Percentiles rank a stretch among this genome's conserved stretches.
phyloP scores from a whole-genome alignment of 1,140 invertebrate species.

The Apis cerana region DNA sequence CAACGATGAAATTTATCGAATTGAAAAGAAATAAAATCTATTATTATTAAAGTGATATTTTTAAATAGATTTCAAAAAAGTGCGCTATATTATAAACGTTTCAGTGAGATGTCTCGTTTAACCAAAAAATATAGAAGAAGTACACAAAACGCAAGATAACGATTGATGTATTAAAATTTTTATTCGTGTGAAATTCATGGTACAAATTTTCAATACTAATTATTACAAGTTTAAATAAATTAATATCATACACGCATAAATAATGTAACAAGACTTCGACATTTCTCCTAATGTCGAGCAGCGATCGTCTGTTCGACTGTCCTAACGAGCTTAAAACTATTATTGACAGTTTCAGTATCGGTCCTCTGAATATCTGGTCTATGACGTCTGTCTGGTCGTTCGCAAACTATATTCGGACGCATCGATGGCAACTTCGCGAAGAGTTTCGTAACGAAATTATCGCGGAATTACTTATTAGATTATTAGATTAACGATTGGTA shows the following conservation, averaged over 20 bases:
- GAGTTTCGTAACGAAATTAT: conserved; percentile 46
- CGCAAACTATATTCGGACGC: conserved; percentile 36
- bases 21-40: background rate
- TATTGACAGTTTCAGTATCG: conserved; percentile 26
- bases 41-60: background rate
- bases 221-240: too few relatives aligned
- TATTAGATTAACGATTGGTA: conserved; percentile 33
- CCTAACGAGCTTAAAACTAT: background rate
- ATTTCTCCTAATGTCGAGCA: background rate
- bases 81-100: background rate
- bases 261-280: too few relatives aligned
- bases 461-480: conserved; percentile 38
- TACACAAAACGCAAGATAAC: background rate
- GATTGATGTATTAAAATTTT: background rate
- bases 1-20: conserved; percentile 11
- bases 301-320: background rate
- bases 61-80: background rate
- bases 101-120: background rate
- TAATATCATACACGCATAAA: too few relatives aligned
- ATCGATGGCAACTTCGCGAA: conserved; percentile 29
- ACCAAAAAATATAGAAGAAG: background rate
- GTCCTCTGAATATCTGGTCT: background rate
- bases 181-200: background rate
- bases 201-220: background rate
- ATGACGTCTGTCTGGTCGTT: conserved; percentile 34